Evolutionary conservation across 2,797 vertebrate genomes (phyloP).

Genomic region (Hemibagrus guttatus): DNA sequence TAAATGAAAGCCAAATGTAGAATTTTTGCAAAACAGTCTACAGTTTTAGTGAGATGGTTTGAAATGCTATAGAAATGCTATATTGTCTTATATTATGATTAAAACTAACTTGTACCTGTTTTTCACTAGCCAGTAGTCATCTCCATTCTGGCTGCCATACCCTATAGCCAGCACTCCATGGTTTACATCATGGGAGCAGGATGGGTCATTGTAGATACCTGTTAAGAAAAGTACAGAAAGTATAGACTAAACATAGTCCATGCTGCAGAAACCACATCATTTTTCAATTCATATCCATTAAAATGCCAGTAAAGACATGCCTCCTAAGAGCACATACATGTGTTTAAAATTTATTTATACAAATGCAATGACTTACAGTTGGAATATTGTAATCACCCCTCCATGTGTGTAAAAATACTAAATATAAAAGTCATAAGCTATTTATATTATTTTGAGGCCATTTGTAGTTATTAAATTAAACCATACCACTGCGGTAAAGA

Average conservation of each 20-base stretch:
- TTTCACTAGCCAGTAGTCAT: constrained; percentile 93
- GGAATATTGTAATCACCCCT: background rate
- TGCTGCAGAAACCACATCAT: background rate
- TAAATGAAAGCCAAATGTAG: background rate
- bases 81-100: background rate
- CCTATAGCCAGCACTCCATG: constrained; percentile 85
- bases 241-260: background rate
- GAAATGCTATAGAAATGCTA: background rate
- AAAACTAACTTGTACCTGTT: constrained; percentile 81
- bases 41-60: background rate
- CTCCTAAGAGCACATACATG: background rate
- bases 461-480: background rate
- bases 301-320: background rate
- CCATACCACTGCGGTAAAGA: constrained; percentile 79
- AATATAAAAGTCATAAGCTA: background rate
- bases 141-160: constrained; percentile 77
- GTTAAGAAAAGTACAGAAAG: constrained; percentile 21
- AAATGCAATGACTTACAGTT: background rate
- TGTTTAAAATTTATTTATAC: background rate
- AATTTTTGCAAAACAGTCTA: background rate
- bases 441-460: background rate
- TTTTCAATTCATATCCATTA: background rate
- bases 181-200: constrained; percentile 75
- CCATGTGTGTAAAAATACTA: background rate
- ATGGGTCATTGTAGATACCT: constrained; percentile 86